These are phyloP conservation scores for Adineta ricciae DNA, from an alignment of 2,888 invertebrate species.

Conservation along the genomic window DNA sequence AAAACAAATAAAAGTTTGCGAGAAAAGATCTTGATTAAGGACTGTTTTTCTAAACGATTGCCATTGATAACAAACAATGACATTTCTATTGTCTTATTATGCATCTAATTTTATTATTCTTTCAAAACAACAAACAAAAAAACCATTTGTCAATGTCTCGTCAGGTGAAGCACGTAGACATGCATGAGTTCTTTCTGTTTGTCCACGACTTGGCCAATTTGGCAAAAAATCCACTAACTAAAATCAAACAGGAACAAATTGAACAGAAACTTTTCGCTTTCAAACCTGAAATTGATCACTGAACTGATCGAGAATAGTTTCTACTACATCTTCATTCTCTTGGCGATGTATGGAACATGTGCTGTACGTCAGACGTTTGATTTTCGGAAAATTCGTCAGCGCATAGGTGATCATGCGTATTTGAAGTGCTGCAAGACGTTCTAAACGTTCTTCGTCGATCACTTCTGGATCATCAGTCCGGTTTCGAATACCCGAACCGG, in stretches of 20 bases:
- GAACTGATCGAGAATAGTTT: slow-evolving; percentile 58
- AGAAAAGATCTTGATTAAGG: neutral
- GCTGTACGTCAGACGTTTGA: slow-evolving; percentile 78
- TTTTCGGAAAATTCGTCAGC: slow-evolving; percentile 68
- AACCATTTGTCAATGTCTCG: slow-evolving; percentile 74
- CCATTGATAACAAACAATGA: too few relatives aligned
- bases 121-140: slow-evolving; percentile 77
- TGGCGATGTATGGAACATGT: slow-evolving; percentile 80
- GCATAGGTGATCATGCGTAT: slow-evolving; percentile 67
- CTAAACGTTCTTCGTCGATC: slow-evolving; percentile 37
- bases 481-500: slow-evolving; percentile 66
- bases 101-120: neutral
- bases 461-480: slow-evolving; percentile 21
- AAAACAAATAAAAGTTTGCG: neutral
- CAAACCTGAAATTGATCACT: slow-evolving; percentile 41
- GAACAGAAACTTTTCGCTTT: slow-evolving; percentile 37
- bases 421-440: slow-evolving; percentile 41
- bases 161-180: slow-evolving; percentile 71
- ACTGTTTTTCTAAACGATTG: neutral
- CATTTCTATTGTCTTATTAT: neutral
- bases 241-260: slow-evolving; percentile 43
- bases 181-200: slow-evolving; percentile 50
- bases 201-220: neutral
- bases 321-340: slow-evolving; percentile 75
- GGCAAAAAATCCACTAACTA: neutral